Conservation (phyloP, 2,888 invertebrate genomes). For the Antheraea assamensis region DNA sequence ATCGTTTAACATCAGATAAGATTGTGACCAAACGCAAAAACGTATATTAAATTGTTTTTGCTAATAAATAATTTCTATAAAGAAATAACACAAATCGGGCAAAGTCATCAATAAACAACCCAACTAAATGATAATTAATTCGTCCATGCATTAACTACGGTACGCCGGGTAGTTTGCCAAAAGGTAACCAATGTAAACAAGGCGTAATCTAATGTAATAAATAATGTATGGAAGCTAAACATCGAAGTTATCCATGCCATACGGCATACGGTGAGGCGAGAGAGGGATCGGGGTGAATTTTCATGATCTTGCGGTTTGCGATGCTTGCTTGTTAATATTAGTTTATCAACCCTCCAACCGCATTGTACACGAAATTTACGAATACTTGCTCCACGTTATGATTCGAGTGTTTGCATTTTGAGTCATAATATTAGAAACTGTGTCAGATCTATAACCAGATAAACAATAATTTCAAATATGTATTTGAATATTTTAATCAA, state of each 20-base stretch:
- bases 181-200: conserved; percentile 70
- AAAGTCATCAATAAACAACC: conserved; percentile 46
- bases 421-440: not conserved
- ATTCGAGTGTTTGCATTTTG: conserved; percentile 38
- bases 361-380: conserved; percentile 65
- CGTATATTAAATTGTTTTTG: not conserved
- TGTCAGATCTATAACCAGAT: conserved; percentile 8
- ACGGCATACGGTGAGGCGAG: conserved; percentile 31
- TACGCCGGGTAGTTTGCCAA: conserved; percentile 58
- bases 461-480: not conserved
- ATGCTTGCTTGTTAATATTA: conserved; percentile 77
- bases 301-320: conserved; percentile 79
- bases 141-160: conserved; percentile 51
- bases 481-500: no score
- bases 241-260: conserved; percentile 71
- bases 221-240: conserved; percentile 77
- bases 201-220: conserved; percentile 71
- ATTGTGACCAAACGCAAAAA: no score
- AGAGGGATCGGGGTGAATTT: conserved; percentile 74
- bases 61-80: not conserved
- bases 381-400: conserved; percentile 53
- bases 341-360: conserved; percentile 71
- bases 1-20: no score
- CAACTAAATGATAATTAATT: conserved; percentile 56
- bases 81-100: conserved; percentile 15